Evolutionary conservation across 1,140 invertebrate genomes (phyloP).

Genomic region (Cardiocondyla obscurior): DNA sequence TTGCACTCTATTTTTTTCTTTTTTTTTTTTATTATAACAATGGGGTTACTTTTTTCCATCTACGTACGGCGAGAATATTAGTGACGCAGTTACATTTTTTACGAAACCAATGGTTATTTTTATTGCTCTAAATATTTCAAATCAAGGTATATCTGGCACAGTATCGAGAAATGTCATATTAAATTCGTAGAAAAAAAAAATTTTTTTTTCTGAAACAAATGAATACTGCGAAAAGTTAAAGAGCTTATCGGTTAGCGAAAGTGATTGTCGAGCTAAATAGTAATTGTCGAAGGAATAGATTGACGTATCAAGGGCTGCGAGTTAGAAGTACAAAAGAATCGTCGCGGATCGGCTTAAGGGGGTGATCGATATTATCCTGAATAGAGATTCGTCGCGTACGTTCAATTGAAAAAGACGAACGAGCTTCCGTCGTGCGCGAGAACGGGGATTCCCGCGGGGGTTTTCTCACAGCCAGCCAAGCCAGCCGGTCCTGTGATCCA

Average conservation of each 20-base stretch:
- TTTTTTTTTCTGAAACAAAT: too few relatives aligned
- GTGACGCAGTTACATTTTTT: not conserved
- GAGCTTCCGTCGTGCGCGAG: not conserved
- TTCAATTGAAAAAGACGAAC: not conserved
- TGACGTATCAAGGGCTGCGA: not conserved
- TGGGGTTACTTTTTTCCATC: not conserved
- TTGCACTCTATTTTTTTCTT: not conserved
- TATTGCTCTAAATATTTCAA: not conserved
- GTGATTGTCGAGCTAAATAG: not conserved
- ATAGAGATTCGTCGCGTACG: not conserved
- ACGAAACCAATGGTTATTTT: not conserved
- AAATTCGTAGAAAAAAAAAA: not conserved
- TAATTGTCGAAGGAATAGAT: not conserved
- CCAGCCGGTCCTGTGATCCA: not conserved
- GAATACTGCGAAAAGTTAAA: not conserved
- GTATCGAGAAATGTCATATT: not conserved
- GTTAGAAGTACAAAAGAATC: not conserved
- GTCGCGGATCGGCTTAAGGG: not conserved
- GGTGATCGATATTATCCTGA: not conserved
- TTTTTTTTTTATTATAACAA: not conserved
- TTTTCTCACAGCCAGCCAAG: not conserved
- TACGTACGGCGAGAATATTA: not conserved
- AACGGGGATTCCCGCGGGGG: not conserved
- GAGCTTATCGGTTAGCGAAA: not conserved
- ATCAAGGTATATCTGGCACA: not conserved